Evolutionary conservation across 2,888 invertebrate species (phyloP), one percentile per base, ranked within the genome.

Genomic region (Rhyacophila evoluta): DNA sequence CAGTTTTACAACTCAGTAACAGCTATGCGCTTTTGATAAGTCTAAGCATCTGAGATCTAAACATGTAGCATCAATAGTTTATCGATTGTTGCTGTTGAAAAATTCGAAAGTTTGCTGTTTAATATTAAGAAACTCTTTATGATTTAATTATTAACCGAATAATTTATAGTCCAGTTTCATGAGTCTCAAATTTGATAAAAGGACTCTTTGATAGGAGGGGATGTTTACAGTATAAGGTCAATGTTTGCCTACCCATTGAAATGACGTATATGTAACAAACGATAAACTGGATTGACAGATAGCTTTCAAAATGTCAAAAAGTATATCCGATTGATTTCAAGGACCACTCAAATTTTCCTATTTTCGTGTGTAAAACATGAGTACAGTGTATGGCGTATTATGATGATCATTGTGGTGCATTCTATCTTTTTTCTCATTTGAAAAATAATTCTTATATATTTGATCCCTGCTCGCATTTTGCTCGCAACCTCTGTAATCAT

Each of bases 291-390:
- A 70, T 27, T 70, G 70, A 70, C 15, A 12, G 29, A 36, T 70
- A 70, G 70, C 28, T 33, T 28, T 70, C 11, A 25, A 72, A 72
- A 15, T 12, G 37, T 11, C 37, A 55, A 55, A 33, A 37, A 25
- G 36, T 72, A 37, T 19, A 37, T 72, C n/a, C 33, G 15, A 77
- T 74, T 78, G 33, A 15, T 36, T 80, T 92, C 93, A 93, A 94
- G 93, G 94, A 94, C 93, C 93, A 93, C 93, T 94, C 93, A 94
- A 94, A 92, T 88, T 91, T 92, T 92, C 92, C 92, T 91, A 90
- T 85, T 85, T 74, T 75, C 70, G 74, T 68, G 80, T 38, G 85
- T 84, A 86, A 85, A 84, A 84, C 83, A 81, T 84, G 85, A 84
- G 84, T 84, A 84, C 75, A 75, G 84, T 85, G 77, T 83, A 77